These are phyloP conservation scores for Cariama cristata DNA, from an alignment of 2,113 vertebrate genomes.

Conservation along the genomic window DNA sequence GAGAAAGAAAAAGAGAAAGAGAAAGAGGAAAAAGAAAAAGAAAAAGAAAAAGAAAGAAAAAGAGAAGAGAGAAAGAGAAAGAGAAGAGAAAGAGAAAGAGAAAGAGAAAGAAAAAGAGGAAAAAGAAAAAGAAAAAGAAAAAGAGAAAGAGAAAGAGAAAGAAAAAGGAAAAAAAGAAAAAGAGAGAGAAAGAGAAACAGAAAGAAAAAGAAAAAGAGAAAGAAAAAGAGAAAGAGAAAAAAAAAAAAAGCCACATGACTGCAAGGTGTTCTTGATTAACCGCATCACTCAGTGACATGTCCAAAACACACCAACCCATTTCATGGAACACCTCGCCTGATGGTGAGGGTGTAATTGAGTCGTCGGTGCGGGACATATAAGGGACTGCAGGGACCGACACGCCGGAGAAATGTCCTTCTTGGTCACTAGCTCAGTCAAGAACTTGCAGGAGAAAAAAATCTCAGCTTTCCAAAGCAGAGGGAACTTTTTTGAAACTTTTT, in stretches of 20 bases:
- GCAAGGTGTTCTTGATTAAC: slow-evolving; percentile 68
- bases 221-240: fast-evolving
- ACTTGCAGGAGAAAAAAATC: background rate
- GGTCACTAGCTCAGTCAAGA: background rate
- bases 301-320: slow-evolving; percentile 5
- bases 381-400: background rate
- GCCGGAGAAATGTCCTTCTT: background rate
- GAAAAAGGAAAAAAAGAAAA: fast-evolving
- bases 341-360: background rate
- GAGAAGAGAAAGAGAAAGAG: too few species aligned
- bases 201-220: fast-evolving
- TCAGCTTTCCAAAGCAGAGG: background rate
- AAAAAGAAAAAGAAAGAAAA: fast-evolving
- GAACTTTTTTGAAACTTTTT: background rate
- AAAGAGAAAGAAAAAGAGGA: fast-evolving
- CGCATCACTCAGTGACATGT: slow-evolving; percentile 36
- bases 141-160: fast-evolving
- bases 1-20: fast-evolving
- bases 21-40: fast-evolving
- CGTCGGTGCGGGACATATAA: slow-evolving; percentile 7
- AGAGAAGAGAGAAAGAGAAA: too few species aligned
- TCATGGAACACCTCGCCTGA: slow-evolving; percentile 22
- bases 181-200: fast-evolving
- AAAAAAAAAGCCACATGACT: background rate
- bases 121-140: fast-evolving